Base-by-base conservation (phyloP, 2,797 vertebrate species). In the Potorous gilbertii region DNA sequence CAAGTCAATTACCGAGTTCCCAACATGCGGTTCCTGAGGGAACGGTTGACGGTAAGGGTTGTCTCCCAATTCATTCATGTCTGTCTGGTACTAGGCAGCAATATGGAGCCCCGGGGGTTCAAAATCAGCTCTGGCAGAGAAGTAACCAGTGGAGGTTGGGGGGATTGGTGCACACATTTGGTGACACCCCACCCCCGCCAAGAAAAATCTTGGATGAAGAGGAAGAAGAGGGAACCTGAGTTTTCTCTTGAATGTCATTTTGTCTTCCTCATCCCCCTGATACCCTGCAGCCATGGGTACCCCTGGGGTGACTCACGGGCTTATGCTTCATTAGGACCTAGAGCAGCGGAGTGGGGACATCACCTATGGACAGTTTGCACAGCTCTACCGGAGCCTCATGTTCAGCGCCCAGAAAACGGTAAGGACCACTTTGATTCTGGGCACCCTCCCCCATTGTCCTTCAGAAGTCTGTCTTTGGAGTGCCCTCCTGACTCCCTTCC, bases 1-100 rank as follows among this genome's bases (percentile, higher is more conserved):
- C 99, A 99, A 98, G 99, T 99, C 98, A 99, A 99, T 99, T 99
- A 99, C 98, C 99, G 99, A 31, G 99, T 99, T 92, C 99, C 99
- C 97, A 99, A 99, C 98, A 99, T 99, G 99, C 99, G 98, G 98
- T 99, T 99, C 98, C 99, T 99, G 97, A 98, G 99, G 97, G 99
- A 99, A 98, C 99, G 99, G 55, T 99, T 99, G 98, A 99, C 99
- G 98, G 99, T 99, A 99, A 99, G 98, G 66, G 28, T 18, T n/a
- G 40, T 50, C 24, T 87, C 40, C 40, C 40, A 40, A 4, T 21
- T 21, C 40, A 24, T 24, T 5, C 8, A 0, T 46, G 74, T 87
- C 40, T 87, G 40, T 50, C 40, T 87, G 40, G 21, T 11, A 1
- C 74, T 50, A 40, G 40, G 21, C 74, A 50, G 74, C 40, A 11